A percentile compares a stretch with the other conserved stretches of the same genome.
Evolutionary conservation across 35 echinoderm and acorn worm genomes (phyloP).

Genomic region (Strongylocentrotus purpuratus): DNA sequence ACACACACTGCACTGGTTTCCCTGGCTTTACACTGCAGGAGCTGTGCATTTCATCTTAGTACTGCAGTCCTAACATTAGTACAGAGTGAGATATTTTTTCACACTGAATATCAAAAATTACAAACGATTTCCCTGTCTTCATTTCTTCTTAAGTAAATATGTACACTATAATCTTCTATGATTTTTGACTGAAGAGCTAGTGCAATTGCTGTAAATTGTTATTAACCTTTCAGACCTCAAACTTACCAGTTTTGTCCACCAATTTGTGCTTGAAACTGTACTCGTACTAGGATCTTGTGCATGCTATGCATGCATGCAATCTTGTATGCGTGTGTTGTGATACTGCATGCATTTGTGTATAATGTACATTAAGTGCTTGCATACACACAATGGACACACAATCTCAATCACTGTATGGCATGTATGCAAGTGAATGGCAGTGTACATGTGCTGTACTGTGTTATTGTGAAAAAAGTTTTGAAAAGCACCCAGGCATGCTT

Average conservation of each 20-base stretch:
- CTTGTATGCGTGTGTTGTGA: background rate
- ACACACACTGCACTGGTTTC: background rate
- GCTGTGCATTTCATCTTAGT: background rate
- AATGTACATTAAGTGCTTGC: background rate
- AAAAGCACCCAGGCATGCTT: background rate
- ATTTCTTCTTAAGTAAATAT: background rate
- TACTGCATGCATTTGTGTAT: background rate
- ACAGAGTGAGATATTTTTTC: background rate
- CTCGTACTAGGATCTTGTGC: background rate
- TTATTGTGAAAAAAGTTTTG: background rate
- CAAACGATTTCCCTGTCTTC: background rate
- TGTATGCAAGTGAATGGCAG: too few species aligned
- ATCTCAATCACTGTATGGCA: too few species aligned
- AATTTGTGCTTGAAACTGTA: background rate
- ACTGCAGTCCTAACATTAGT: background rate
- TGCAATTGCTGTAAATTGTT: background rate
- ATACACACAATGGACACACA: constrained; percentile 13
- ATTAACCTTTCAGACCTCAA: background rate
- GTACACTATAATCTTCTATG: background rate
- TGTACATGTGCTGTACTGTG: background rate
- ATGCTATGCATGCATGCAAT: background rate
- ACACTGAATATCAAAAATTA: background rate
- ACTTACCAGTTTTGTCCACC: background rate
- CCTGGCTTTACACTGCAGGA: background rate
- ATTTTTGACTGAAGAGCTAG: background rate